phyloP scores from a whole-genome alignment of 2,113 vertebrate genomes.

The Riparia riparia region DNA sequence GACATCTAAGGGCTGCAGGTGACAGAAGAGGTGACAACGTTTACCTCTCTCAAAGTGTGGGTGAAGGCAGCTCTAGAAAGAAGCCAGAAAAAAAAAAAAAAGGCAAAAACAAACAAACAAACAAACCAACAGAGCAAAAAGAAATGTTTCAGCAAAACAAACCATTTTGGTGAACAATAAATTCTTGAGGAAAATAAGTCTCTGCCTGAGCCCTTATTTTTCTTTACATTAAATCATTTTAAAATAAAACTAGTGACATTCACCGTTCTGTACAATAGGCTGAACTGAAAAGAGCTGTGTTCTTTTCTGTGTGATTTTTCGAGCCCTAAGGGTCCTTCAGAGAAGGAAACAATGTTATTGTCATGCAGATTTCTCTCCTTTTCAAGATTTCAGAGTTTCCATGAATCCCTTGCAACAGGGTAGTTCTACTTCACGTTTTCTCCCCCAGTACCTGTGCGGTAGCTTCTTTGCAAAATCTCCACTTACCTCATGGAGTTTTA shows the following conservation, averaged over 20 bases:
- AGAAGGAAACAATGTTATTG: conserved; percentile 67
- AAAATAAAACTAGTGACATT: conserved; percentile 28
- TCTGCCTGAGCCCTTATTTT: conserved; percentile 55
- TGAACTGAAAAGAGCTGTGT: conserved; percentile 46
- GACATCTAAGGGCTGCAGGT: background rate
- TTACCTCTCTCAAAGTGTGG: background rate
- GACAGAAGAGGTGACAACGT: background rate
- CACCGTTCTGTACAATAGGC: background rate
- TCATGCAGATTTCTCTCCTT: conserved; percentile 70
- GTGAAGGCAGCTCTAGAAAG: background rate
- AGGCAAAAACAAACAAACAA: too few species aligned
- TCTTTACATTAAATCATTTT: conserved; percentile 55
- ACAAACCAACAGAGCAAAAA: background rate
- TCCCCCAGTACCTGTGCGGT: conserved; percentile 2
- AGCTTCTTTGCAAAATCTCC: conserved; percentile 34
- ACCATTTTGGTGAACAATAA: conserved; percentile 57
- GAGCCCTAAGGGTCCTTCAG: conserved; percentile 29
- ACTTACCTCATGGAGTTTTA: background rate
- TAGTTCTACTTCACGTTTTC: background rate
- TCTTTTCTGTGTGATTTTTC: conserved; percentile 43
- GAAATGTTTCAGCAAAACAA: conserved; percentile 61
- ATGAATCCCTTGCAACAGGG: conserved; percentile 11
- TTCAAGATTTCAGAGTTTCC: conserved; percentile 37
- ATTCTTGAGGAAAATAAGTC: conserved; percentile 49
- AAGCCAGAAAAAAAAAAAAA: background rate